Evolutionary conservation across 1,140 invertebrate species (phyloP).

Genomic region (Listronotus bonariensis): DNA sequence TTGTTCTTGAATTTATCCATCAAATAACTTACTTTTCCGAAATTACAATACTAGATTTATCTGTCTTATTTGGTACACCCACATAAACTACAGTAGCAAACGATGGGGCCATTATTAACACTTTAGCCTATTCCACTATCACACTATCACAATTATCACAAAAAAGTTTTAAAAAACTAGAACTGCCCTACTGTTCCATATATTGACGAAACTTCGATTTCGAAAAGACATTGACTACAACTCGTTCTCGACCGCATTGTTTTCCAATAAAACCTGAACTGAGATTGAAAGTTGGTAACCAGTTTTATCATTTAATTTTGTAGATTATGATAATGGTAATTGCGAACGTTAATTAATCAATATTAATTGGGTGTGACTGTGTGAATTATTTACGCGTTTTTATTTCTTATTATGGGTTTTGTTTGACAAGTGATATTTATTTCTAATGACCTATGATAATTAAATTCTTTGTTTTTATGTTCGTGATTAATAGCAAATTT

Average conservation of each 20-base stretch:
- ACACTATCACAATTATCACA: neutral
- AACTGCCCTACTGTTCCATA: neutral
- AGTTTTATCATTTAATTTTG: constrained; percentile 2
- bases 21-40: constrained; percentile 5
- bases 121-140: too few species aligned
- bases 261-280: constrained; percentile 17
- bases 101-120: neutral
- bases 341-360: constrained; percentile 3
- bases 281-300: constrained; percentile 11
- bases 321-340: constrained; percentile 10
- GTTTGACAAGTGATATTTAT: neutral
- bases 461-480: too few species aligned
- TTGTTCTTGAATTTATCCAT: neutral
- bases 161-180: neutral
- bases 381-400: constrained; percentile 1
- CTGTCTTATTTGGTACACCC: constrained; percentile 6
- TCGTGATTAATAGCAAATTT: too few species aligned
- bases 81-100: constrained; percentile 18
- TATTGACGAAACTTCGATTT: neutral
- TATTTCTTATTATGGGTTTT: neutral
- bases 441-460: neutral
- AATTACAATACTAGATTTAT: neutral
- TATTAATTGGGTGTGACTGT: neutral
- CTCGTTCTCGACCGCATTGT: constrained; percentile 18
- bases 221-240: constrained; percentile 14